Conservation (phyloP, 2,797 vertebrate genomes). For the Hemitrygon akajei region DNA sequence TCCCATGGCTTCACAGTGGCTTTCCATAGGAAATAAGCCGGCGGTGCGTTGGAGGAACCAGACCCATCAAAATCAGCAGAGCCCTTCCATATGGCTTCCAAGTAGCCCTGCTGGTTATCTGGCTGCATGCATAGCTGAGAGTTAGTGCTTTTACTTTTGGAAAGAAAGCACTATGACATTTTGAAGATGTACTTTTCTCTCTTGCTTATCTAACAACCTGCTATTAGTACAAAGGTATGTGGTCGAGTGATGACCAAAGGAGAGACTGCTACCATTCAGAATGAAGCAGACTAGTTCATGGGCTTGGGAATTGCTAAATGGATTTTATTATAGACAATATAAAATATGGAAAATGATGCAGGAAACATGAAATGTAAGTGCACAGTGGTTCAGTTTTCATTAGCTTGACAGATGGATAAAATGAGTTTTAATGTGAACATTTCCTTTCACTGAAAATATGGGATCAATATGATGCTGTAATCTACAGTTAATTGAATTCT, state of each 20-base stretch:
- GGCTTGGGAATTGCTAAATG: background rate
- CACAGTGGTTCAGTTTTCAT: background rate
- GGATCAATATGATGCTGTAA: background rate
- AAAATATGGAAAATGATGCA: background rate
- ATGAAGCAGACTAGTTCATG: background rate
- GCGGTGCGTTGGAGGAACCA: background rate
- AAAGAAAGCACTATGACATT: background rate
- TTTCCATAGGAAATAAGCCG: background rate
- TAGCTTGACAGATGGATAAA: background rate
- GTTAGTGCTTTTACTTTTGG: background rate
- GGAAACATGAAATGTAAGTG: background rate
- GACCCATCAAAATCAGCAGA: background rate
- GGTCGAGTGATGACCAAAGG: background rate
- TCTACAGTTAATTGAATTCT: background rate
- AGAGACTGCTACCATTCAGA: background rate
- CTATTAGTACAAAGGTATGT: background rate
- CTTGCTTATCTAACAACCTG: background rate
- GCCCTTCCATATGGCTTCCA: background rate
- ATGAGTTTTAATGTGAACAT: background rate
- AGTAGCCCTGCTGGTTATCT: background rate
- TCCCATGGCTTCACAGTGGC: background rate
- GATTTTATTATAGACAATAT: background rate
- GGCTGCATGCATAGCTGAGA: background rate
- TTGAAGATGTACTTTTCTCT: background rate
- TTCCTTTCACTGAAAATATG: background rate